Conservation (phyloP, 2,113 vertebrate genomes). For the Tachysurus fulvidraco region DNA sequence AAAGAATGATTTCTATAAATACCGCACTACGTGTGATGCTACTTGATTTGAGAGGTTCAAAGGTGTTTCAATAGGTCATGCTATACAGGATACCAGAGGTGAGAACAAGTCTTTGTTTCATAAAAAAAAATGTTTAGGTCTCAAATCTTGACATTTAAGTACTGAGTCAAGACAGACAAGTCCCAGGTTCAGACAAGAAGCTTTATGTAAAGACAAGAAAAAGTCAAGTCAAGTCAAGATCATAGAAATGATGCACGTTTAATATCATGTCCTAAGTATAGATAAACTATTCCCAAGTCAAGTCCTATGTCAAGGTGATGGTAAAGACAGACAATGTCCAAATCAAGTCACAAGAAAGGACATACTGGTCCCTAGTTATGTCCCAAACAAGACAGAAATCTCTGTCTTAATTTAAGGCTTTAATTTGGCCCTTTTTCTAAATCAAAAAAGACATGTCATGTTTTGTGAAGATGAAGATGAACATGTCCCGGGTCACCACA, state of each 20-base stretch:
- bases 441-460: neutral
- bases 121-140: neutral
- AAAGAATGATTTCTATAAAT: neutral
- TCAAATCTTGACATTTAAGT: neutral
- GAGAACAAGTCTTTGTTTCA: conserved; percentile 4
- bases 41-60: neutral
- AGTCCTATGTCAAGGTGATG: too few species aligned
- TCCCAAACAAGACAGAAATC: neutral
- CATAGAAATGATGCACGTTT: neutral
- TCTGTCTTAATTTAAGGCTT: neutral
- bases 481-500: neutral
- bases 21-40: conserved; percentile 3
- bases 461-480: neutral
- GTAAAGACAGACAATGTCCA: neutral
- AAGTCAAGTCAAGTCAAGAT: neutral
- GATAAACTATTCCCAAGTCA: neutral
- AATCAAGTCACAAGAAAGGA: neutral
- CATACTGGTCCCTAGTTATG: neutral
- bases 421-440: neutral
- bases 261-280: neutral
- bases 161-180: neutral
- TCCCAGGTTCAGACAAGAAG: too few species aligned
- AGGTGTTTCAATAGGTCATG: neutral
- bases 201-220: too few species aligned
- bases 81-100: conserved; percentile 7